A percentile compares a stretch with the other conserved stretches of the same genome.
phyloP scores from a whole-genome alignment of 1,140 invertebrate genomes.

The Caenorhabditis tropicalis region DNA sequence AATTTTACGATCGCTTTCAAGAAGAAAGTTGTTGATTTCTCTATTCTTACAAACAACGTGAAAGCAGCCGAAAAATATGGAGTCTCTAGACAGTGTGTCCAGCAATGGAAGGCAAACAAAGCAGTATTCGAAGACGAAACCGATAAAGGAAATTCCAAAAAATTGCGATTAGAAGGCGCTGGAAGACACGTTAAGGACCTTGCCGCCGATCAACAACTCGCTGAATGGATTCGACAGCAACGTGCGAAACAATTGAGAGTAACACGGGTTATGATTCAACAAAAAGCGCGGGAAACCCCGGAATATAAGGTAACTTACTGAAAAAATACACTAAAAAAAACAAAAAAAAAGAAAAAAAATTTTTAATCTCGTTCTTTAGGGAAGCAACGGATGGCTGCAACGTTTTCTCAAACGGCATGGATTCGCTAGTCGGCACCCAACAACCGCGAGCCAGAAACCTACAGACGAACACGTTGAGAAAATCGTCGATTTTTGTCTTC shows the following conservation, averaged over 20 bases:
- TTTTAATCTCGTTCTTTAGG: not conserved
- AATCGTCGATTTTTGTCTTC: not conserved
- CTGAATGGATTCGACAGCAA: not conserved
- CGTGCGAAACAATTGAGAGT: not conserved
- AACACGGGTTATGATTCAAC: not conserved
- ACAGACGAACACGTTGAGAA: not conserved
- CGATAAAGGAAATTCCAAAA: not conserved
- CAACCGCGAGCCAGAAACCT: not conserved
- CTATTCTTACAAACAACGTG: not conserved
- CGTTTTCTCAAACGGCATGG: not conserved
- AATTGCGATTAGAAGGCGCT: not conserved
- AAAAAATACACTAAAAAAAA: no score
- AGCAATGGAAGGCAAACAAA: not conserved
- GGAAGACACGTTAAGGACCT: not conserved
- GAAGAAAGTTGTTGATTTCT: not conserved
- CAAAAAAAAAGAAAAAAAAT: not conserved
- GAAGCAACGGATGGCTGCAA: not conserved
- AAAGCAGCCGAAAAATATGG: no score
- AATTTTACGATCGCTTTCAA: not conserved
- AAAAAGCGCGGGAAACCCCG: not conserved
- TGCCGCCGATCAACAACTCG: not conserved
- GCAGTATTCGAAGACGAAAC: not conserved
- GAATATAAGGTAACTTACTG: not conserved
- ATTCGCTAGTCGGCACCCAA: not conserved
- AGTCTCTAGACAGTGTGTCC: not conserved